Conservation (phyloP, 2,113 vertebrate genomes). For the Microcebus ravelobensis region DNA sequence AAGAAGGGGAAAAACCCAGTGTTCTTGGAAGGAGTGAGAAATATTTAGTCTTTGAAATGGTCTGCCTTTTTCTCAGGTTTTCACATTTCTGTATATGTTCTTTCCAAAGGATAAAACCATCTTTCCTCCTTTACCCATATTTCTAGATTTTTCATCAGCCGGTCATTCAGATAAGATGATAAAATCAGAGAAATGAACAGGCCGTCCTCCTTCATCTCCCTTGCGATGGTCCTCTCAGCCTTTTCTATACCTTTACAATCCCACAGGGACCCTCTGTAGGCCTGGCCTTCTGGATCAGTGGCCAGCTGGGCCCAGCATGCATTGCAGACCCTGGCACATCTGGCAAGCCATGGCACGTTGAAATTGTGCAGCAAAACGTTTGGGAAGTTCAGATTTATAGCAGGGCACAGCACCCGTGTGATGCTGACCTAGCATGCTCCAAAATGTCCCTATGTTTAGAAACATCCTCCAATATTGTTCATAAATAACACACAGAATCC, state of each 20-base stretch:
- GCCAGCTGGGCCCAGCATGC: not conserved
- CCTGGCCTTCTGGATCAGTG: not conserved
- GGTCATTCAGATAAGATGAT: constrained; percentile 14
- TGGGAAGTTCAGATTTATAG: not conserved
- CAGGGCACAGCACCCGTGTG: not conserved
- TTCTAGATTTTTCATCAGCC: not conserved
- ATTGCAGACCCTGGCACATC: not conserved
- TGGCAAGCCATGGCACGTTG: not conserved
- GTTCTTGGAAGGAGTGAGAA: constrained; percentile 41
- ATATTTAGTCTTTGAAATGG: constrained; percentile 16
- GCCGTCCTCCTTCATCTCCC: not conserved
- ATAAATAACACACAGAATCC: not conserved
- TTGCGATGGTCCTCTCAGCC: not conserved
- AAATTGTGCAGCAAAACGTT: not conserved
- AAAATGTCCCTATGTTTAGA: not conserved
- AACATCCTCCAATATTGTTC: not conserved
- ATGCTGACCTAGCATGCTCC: not conserved
- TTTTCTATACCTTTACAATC: not conserved
- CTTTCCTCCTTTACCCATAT: constrained; percentile 19
- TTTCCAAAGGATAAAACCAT: constrained; percentile 46
- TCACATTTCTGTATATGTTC: constrained; percentile 5
- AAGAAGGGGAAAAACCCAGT: constrained; percentile 30
- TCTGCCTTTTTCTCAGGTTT: constrained; percentile 53
- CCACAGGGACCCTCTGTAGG: not conserved
- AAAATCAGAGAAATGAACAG: not conserved